Conservation (phyloP, 2,113 vertebrate species). For the Hystrix brachyura region DNA sequence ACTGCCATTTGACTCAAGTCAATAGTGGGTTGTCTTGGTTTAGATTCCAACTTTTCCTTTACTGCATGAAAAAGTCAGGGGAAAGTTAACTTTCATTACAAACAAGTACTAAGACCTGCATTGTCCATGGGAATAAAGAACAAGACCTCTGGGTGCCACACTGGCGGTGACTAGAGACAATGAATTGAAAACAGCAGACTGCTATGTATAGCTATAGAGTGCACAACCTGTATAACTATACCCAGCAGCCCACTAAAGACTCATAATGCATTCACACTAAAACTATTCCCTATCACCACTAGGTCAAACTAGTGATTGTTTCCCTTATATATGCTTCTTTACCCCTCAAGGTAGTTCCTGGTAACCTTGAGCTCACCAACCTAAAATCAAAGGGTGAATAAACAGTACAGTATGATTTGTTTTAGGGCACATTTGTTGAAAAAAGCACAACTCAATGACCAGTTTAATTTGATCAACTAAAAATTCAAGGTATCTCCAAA, state of each 20-base stretch:
- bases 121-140: slow-evolving; percentile 67
- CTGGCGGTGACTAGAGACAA: slow-evolving; percentile 55
- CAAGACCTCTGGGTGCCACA: slow-evolving; percentile 65
- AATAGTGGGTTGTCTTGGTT: slow-evolving; percentile 95
- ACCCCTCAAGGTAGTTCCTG: slow-evolving; percentile 20
- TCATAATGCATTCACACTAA: not conserved
- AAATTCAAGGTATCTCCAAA: slow-evolving; percentile 60
- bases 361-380: slow-evolving; percentile 27
- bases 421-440: not conserved
- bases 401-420: slow-evolving; percentile 24
- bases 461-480: slow-evolving; percentile 57
- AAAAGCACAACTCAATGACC: not conserved
- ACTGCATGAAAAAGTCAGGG: slow-evolving; percentile 87
- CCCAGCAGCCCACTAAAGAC: not conserved
- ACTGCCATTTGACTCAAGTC: slow-evolving; percentile 99
- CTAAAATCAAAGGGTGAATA: slow-evolving; percentile 63
- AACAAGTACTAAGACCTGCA: slow-evolving; percentile 69
- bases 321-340: slow-evolving; percentile 12
- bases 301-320: not conserved
- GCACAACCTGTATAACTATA: not conserved
- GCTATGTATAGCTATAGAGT: not conserved
- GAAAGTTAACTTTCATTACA: slow-evolving; percentile 78
- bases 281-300: not conserved
- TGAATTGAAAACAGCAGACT: slow-evolving; percentile 29
- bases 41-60: slow-evolving; percentile 95